Evolutionary conservation across 2,888 invertebrate genomes (phyloP).

Genomic region (Amphimallon solstitiale): DNA sequence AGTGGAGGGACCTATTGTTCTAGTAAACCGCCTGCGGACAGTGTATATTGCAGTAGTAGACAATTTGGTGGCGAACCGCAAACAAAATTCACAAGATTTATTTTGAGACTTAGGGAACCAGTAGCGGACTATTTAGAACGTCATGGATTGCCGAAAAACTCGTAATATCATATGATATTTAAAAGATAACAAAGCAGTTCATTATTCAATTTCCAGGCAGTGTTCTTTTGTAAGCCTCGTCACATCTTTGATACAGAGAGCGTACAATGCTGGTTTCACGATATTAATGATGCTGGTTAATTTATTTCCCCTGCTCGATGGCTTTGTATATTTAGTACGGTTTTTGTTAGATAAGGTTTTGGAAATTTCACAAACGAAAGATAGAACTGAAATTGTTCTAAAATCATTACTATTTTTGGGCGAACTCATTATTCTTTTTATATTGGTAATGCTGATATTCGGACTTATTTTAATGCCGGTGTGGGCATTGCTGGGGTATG

Average conservation of each 20-base stretch:
- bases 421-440: conserved; percentile 54
- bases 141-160: conserved; percentile 54
- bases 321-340: conserved; percentile 55
- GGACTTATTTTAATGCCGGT: conserved; percentile 58
- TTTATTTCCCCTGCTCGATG: conserved; percentile 49
- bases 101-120: conserved; percentile 52
- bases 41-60: conserved; percentile 5
- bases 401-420: conserved; percentile 54
- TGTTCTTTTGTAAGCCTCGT: conserved; percentile 56
- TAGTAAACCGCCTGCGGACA: conserved; percentile 14
- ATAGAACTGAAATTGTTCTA: conserved; percentile 52
- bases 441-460: conserved; percentile 56
- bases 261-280: conserved; percentile 55
- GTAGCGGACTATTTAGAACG: conserved; percentile 58
- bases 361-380: conserved; percentile 56
- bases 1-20: background rate
- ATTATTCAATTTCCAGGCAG: conserved; percentile 51
- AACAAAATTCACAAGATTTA: conserved; percentile 22
- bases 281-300: conserved; percentile 53
- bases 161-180: conserved; percentile 54
- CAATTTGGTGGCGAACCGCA: conserved; percentile 25
- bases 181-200: conserved; percentile 10
- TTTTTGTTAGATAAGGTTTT: conserved; percentile 59
- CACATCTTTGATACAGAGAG: conserved; percentile 54
- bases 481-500: conserved; percentile 42